phyloP scores from a whole-genome alignment of 2,888 invertebrate genomes.

The Brachyopa scutellaris region DNA sequence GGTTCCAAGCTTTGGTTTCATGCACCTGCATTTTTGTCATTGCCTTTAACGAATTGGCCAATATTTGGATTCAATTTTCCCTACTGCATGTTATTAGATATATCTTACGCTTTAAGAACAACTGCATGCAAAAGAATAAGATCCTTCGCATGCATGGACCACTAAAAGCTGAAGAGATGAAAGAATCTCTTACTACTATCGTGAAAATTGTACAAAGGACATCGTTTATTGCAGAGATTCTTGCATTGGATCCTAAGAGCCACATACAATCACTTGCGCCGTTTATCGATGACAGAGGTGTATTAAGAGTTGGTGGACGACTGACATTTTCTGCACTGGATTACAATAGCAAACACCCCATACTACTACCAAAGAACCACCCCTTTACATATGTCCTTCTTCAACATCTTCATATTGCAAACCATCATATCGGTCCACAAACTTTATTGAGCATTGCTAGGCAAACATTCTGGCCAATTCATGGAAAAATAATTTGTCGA shows the following conservation, averaged over 20 bases:
- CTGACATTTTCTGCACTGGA: constrained; percentile 39
- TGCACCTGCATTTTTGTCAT: constrained; percentile 42
- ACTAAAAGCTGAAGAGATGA: constrained; percentile 22
- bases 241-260: constrained; percentile 12
- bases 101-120: constrained; percentile 40
- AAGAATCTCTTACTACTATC: constrained; percentile 8
- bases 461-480: constrained; percentile 34
- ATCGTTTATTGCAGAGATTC: constrained; percentile 25
- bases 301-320: constrained; percentile 61
- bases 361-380: constrained; percentile 46
- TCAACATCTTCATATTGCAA: constrained; percentile 68
- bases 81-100: constrained; percentile 42
- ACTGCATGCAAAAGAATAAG: constrained; percentile 28
- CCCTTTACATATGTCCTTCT: constrained; percentile 28
- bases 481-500: constrained; percentile 22
- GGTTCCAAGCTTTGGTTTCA: constrained; percentile 46
- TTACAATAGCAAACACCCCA: constrained; percentile 45
- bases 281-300: constrained; percentile 45
- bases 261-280: constrained; percentile 42
- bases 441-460: constrained; percentile 43
- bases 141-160: constrained; percentile 1
- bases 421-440: constrained; percentile 76
- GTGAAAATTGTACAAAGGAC: constrained; percentile 42
- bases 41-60: constrained; percentile 39
- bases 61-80: neutral